Evolutionary conservation across 2,113 vertebrate species (phyloP), one percentile per base, ranked within the genome.

Genomic region (Tonatia bakeri): DNA sequence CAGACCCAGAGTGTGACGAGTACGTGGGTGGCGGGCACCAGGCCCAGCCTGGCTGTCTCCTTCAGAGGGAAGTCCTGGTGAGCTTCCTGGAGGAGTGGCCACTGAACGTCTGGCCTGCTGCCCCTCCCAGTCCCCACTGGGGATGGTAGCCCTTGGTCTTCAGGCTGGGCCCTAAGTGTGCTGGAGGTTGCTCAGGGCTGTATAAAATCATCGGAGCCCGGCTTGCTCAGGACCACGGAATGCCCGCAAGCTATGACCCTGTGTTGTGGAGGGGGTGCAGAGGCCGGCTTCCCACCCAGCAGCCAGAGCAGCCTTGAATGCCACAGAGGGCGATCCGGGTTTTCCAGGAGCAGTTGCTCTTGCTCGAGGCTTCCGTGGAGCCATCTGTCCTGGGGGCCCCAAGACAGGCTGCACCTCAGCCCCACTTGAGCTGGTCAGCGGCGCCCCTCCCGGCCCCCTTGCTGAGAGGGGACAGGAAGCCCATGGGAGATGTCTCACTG

Each of bases 1-100:
- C 1, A 11, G 40, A 65, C 56, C 15, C 4, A 0, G 14, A 15
- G 36, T 2, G 1, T 43, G 47, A 12, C 1, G 17, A 33, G 73
- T 2, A 20, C 0, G 0, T 12, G 20, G 13, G 3, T 0, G 0
- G 33, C 0, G 9, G 2, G 61, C 0, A 0, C 13, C 1, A 26
- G 3, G 36, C 36, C n/a, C 17, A 14, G 14, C 16, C 3, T 4
- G 20, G 3, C 5, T 26, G 2, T 77, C 26, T 81, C 12, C 5
- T 40, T 59, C 38, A 28, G 36, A 83, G 69, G 36, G 52, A 26
- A 64, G 54, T 87, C n/a, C 33, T 24, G 54, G 45, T 19, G 33
- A 88, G 40, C 59, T 92, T 69, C 83, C 52, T 43, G 31, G 80
- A 40, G 47, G 61, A 17, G 11, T n/a, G 26, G 12, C 33, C 3